A percentile compares a stretch with the other conserved stretches of the same genome.
Evolutionary conservation across 30 jellyfish, hydroid and myxozoan genomes (phyloP).

Genomic region (Mastigias papua): DNA sequence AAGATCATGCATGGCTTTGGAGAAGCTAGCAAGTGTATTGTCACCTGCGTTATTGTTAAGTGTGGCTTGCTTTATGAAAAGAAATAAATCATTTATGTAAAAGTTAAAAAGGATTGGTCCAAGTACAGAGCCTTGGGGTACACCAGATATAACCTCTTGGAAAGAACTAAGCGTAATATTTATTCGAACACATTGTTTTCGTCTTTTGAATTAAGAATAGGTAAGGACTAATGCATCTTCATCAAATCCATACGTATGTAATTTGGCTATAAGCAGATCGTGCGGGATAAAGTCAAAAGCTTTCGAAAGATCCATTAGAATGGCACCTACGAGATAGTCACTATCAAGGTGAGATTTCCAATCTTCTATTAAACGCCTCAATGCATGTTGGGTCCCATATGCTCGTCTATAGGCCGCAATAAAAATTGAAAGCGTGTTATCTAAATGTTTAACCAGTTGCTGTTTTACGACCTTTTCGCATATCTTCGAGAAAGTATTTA

Average conservation of each 20-base stretch:
- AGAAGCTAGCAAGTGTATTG: neutral
- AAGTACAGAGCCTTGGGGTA: too few relatives aligned
- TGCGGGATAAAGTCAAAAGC: constrained; percentile 1
- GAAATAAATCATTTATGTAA: too few relatives aligned
- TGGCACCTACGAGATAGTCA: neutral
- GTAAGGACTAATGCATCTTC: neutral
- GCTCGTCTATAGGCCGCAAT: neutral
- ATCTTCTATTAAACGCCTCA: neutral
- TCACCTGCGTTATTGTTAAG: neutral
- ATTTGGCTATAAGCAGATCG: neutral
- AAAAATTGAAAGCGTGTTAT: neutral
- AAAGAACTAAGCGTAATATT: neutral
- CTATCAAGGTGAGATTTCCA: neutral
- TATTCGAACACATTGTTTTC: too few relatives aligned
- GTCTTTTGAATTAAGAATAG: neutral
- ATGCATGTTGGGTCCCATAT: constrained; percentile 5
- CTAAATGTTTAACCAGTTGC: neutral
- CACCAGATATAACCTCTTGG: too few relatives aligned
- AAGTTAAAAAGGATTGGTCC: too few relatives aligned
- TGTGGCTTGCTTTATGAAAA: neutral
- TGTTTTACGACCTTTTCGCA: neutral
- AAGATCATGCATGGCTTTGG: neutral
- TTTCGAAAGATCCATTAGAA: neutral
- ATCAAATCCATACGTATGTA: constrained; percentile 12
- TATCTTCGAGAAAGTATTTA: neutral